Percentiles rank a stretch among this genome's conserved stretches.
Evolutionary conservation across 2,888 invertebrate genomes (phyloP).

Genomic region (Amphimallon solstitiale): DNA sequence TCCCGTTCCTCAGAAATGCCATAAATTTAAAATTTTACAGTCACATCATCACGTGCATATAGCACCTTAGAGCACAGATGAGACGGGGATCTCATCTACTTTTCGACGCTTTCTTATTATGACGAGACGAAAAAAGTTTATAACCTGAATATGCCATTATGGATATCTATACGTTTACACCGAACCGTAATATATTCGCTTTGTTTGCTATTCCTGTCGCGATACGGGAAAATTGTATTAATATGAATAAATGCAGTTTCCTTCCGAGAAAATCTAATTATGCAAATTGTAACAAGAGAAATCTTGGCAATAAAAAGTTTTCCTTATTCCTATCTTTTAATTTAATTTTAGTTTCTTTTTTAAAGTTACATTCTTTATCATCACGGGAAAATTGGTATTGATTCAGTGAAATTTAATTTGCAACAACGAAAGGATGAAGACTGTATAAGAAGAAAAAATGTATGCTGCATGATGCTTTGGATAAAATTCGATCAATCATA

Average conservation of each 20-base stretch:
- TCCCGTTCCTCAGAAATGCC: constrained; percentile 14
- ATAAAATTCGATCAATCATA: too few relatives aligned
- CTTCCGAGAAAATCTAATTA: background rate
- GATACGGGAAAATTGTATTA: background rate
- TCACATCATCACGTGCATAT: constrained; percentile 39
- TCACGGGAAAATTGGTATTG: too few relatives aligned
- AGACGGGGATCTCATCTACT: constrained; percentile 16
- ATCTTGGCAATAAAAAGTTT: too few relatives aligned
- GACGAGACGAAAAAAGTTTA: constrained; percentile 29
- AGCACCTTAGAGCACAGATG: constrained; percentile 3
- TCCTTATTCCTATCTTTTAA: too few relatives aligned
- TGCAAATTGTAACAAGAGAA: background rate
- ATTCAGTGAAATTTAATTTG: too few relatives aligned
- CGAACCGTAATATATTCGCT: background rate
- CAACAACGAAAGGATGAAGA: too few relatives aligned
- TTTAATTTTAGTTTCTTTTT: too few relatives aligned
- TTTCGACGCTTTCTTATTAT: constrained; percentile 23
- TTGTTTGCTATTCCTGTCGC: background rate
- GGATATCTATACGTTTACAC: constrained; percentile 10
- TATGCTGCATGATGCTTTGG: too few relatives aligned
- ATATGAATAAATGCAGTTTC: constrained; percentile 16
- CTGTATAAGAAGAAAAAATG: too few relatives aligned
- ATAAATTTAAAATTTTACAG: constrained; percentile 48
- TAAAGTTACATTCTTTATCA: too few relatives aligned
- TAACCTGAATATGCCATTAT: constrained; percentile 30